phyloP scores from a whole-genome alignment of 2,888 invertebrate species.

The Trissoscelio sp. region DNA sequence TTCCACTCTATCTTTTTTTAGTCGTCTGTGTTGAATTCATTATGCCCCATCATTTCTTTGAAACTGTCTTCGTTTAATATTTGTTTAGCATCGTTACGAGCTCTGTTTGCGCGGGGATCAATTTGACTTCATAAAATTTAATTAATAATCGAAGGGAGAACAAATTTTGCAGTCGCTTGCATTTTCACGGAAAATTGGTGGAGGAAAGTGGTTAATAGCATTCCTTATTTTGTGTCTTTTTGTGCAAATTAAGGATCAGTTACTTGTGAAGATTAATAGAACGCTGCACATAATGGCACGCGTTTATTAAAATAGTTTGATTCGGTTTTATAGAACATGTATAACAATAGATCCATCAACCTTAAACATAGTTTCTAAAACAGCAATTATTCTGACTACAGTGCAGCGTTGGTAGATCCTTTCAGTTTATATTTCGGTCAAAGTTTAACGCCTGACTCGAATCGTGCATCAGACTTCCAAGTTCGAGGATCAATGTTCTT shows the following conservation, averaged over 20 bases:
- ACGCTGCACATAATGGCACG: no score
- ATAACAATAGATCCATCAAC: conserved; percentile 35
- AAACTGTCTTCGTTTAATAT: conserved; percentile 53
- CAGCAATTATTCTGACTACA: conserved; percentile 57
- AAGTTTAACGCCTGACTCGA: conserved; percentile 64
- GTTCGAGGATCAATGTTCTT: conserved; percentile 61
- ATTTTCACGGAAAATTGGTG: not conserved
- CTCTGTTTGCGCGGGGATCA: conserved; percentile 6
- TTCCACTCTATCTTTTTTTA: conserved; percentile 11
- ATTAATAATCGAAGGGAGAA: conserved; percentile 32
- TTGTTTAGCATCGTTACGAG: conserved; percentile 39
- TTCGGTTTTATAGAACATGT: conserved; percentile 19
- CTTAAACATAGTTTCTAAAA: conserved; percentile 62
- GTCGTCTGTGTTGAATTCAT: conserved; percentile 41
- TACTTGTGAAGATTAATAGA: no score
- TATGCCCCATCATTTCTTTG: conserved; percentile 47
- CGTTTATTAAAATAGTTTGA: conserved; percentile 40
- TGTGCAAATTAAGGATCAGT: no score
- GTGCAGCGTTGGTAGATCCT: conserved; percentile 39
- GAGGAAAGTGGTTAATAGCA: no score
- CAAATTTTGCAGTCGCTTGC: not conserved
- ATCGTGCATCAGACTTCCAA: conserved; percentile 61
- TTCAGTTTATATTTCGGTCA: conserved; percentile 63
- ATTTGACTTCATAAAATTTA: conserved; percentile 23
- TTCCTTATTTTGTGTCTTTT: no score